Percentiles rank a stretch among this genome's conserved stretches.
phyloP scores from a whole-genome alignment of 2,797 vertebrate genomes.

The Pyrocephalus nanus region DNA sequence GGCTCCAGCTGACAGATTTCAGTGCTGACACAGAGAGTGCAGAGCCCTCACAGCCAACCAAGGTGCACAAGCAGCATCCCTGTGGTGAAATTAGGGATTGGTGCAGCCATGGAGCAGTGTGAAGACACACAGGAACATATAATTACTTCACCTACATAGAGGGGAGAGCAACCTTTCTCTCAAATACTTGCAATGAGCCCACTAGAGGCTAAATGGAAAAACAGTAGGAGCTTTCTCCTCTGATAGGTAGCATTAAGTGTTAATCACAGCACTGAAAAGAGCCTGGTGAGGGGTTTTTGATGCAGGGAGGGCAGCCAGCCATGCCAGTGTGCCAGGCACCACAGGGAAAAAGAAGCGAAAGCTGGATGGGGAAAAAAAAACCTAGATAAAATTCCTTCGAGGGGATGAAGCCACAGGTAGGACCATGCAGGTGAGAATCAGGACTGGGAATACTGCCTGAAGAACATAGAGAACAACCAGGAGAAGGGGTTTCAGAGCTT shows the following conservation, averaged over 20 bases:
- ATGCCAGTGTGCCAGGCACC: accelerated
- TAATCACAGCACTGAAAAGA: constrained; percentile 22
- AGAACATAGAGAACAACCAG: background rate
- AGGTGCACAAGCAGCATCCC: background rate
- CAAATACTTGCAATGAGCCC: constrained; percentile 17
- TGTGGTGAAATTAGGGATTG: background rate
- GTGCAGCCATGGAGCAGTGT: background rate
- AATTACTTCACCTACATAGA: constrained; percentile 45
- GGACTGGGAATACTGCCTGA: background rate
- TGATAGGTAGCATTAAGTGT: constrained; percentile 8
- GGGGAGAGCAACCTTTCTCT: constrained; percentile 36
- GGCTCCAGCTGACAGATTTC: constrained; percentile 23
- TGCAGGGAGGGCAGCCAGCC: background rate
- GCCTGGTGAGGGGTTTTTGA: background rate
- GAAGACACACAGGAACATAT: constrained; percentile 24
- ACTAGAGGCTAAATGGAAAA: constrained; percentile 40
- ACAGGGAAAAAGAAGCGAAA: background rate
- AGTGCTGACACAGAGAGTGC: background rate
- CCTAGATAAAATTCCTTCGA: background rate
- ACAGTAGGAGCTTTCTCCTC: constrained; percentile 33
- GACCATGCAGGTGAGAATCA: background rate
- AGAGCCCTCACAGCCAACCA: background rate
- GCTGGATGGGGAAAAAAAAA: background rate
- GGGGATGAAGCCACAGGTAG: background rate
- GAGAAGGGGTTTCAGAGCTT: background rate